Evolutionary conservation across 2,797 vertebrate genomes (phyloP).

Genomic region (Periparus ater): DNA sequence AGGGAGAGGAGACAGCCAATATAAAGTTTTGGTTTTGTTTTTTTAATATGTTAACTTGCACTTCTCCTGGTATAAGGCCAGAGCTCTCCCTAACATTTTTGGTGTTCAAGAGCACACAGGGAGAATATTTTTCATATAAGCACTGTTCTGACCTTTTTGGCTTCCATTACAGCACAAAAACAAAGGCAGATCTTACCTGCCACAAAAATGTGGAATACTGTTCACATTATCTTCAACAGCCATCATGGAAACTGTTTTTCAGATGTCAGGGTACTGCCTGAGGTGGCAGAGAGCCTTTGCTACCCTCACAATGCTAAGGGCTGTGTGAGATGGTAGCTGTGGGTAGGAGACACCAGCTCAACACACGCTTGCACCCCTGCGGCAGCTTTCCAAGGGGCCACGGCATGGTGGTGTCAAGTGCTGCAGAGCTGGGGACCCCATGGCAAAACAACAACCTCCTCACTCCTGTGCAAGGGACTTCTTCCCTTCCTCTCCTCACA

Average conservation of each 20-base stretch:
- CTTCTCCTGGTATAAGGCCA: slow-evolving; percentile 36
- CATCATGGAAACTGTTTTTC: background rate
- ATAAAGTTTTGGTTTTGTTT: background rate
- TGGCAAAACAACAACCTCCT: background rate
- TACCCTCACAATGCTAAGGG: fast-evolving
- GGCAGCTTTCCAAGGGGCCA: background rate
- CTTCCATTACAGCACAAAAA: background rate
- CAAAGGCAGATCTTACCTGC: slow-evolving; percentile 10
- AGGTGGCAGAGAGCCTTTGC: background rate
- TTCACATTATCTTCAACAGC: background rate
- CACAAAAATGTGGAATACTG: background rate
- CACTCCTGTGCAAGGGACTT: background rate
- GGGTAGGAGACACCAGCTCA: background rate
- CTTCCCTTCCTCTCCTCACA: background rate
- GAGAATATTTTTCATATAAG: background rate
- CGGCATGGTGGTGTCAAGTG: fast-evolving
- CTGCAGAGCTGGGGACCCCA: background rate
- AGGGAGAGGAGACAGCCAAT: slow-evolving; percentile 3
- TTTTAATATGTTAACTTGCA: slow-evolving; percentile 24
- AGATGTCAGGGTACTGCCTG: background rate
- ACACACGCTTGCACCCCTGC: background rate
- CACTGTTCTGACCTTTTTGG: background rate
- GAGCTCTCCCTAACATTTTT: slow-evolving; percentile 19
- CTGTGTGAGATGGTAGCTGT: background rate
- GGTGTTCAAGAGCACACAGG: background rate